Base-by-base conservation (phyloP, 2,113 vertebrate genomes). In the Eublepharis macularius region DNA sequence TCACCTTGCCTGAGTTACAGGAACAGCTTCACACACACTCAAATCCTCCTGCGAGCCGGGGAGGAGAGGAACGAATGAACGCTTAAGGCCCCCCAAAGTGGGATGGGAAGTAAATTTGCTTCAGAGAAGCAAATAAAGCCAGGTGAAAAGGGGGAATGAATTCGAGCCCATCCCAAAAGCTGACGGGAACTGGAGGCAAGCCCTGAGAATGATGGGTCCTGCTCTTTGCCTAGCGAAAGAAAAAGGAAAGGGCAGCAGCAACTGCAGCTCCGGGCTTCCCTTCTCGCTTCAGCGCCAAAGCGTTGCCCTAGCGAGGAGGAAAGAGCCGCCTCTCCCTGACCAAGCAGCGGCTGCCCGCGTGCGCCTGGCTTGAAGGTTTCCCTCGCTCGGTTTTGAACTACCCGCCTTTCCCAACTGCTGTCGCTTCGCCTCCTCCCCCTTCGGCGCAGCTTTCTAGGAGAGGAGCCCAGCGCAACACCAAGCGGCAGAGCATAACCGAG, bases 331-430 rank as follows among this genome's bases (percentile, higher is more conserved):
- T 74, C 80, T 84, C 49, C 85, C 65, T 72, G 80, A 39, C 89
- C 79, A 81, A 19, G n/a, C 92, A 85, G 76, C 70, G 70, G 89
- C 85, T 83, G 66, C 77, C 45, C 81, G 68, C 89, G 85, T 70
- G 90, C 83, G 4, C 85, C n/a, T 86, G 0, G 8, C 86, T 29
- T 16, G 63, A 81, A 12, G 84, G 87, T 91, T 94, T 95, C 94
- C 94, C 94, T 94, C 94, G 82, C 93, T 92, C 82, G 54, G 75
- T 16, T 95, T 95, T 94, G 88, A 93, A 94, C 90, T 88, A n/a
- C 94, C 92, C 94, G 94, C 94, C 89, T 49, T 91, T 43, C 86
- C 89, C 89, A 95, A 95, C 94, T 75, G 94, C 80, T 66, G 29
- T n/a, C 1, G 13, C 79, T 0, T 70, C 36, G 51, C 87, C 49